Percentiles rank a stretch among this genome's conserved stretches.
Conservation (phyloP, 2,888 invertebrate species). For the Heteromurus nitidus region DNA sequence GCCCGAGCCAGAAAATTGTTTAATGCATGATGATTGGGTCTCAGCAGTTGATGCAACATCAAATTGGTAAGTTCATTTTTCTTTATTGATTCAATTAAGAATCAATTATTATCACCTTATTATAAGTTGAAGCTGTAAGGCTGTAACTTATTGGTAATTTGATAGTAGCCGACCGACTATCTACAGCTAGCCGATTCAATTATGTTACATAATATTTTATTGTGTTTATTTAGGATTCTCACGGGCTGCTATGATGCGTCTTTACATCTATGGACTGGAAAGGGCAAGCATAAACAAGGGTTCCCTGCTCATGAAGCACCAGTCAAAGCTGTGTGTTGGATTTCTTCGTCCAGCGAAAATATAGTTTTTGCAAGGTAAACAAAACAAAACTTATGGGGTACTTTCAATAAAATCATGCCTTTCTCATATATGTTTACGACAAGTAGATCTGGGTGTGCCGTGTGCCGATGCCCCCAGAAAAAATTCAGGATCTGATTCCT, state of each 20-base stretch:
- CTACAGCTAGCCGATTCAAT: background rate
- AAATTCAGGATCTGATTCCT: no score
- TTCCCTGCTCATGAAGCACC: constrained; percentile 91
- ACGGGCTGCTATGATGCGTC: constrained; percentile 96
- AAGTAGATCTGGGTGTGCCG: no score
- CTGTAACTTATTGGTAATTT: no score
- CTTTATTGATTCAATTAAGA: background rate
- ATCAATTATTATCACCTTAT: background rate
- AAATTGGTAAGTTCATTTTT: constrained; percentile 79
- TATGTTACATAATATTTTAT: constrained; percentile 20
- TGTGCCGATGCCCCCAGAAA: no score
- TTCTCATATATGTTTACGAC: no score
- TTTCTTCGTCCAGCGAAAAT: constrained; percentile 77
- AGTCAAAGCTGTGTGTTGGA: constrained; percentile 92
- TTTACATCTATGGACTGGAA: constrained; percentile 90
- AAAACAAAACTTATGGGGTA: no score
- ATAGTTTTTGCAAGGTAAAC: constrained; percentile 82
- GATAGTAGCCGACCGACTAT: no score
- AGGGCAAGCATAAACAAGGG: constrained; percentile 88
- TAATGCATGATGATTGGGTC: constrained; percentile 99
- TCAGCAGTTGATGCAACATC: constrained; percentile 85
- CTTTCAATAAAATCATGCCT: no score
- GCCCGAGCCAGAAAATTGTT: constrained; percentile 92
- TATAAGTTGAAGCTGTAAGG: background rate
- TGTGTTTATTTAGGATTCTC: constrained; percentile 82